Percentiles rank a stretch among this genome's conserved stretches.
These are phyloP conservation scores for Eretmocerus hayati DNA, from an alignment of 2,888 invertebrate genomes.

Conservation along the genomic window DNA sequence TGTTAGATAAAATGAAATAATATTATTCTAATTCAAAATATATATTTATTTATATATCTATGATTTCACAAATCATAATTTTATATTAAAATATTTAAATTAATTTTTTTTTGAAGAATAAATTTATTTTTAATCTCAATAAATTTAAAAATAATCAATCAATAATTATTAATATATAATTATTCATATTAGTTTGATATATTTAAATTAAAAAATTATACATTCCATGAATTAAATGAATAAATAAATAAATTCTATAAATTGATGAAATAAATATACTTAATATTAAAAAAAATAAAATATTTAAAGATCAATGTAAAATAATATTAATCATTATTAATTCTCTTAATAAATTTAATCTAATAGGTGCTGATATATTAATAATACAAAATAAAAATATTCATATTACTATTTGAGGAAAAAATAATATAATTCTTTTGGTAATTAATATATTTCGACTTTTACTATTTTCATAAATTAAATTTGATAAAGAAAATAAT, in stretches of 20 bases:
- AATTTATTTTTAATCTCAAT: slow-evolving; percentile 49
- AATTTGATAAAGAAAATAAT: slow-evolving; percentile 61
- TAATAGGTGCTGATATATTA: slow-evolving; percentile 64
- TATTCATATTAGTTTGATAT: slow-evolving; percentile 32
- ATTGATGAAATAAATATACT: slow-evolving; percentile 55
- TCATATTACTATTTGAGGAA: no score
- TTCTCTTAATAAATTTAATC: slow-evolving; percentile 58
- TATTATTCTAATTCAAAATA: slow-evolving; percentile 51
- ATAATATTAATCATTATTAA: slow-evolving; percentile 40
- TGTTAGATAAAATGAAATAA: slow-evolving; percentile 48
- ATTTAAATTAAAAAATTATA: slow-evolving; percentile 35
- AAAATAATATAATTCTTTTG: slow-evolving; percentile 62
- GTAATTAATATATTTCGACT: slow-evolving; percentile 59
- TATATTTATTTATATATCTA: slow-evolving; percentile 50
- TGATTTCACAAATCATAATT: slow-evolving; percentile 64
- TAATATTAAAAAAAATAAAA: slow-evolving; percentile 52
- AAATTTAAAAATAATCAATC: slow-evolving; percentile 61
- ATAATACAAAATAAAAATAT: no score
- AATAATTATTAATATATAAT: slow-evolving; percentile 57
- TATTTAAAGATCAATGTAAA: slow-evolving; percentile 32
- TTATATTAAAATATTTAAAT: slow-evolving; percentile 53
- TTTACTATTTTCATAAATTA: slow-evolving; percentile 55
- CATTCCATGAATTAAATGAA: slow-evolving; percentile 57
- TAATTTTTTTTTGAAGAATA: slow-evolving; percentile 48
- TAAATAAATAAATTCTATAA: slow-evolving; percentile 61